Conservation (phyloP, 2,888 invertebrate species). For the Toxonevra muliebris region DNA sequence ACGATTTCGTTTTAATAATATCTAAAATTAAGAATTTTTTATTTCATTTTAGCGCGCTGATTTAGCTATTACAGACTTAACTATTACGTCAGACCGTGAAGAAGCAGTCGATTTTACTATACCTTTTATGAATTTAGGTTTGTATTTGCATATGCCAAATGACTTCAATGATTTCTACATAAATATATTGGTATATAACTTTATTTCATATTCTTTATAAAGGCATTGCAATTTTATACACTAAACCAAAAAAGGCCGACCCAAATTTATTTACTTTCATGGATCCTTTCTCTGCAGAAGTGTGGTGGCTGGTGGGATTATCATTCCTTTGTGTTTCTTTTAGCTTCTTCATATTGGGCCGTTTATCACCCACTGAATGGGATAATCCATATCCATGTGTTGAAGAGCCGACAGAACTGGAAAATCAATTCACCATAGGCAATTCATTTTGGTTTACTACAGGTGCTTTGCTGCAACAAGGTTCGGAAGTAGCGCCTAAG, state of each 20-base stretch:
- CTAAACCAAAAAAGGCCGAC: constrained; percentile 82
- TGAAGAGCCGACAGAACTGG: constrained; percentile 81
- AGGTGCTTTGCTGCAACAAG: constrained; percentile 87
- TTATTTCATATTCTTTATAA: not conserved
- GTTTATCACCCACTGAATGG: constrained; percentile 88
- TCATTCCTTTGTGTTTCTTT: constrained; percentile 83
- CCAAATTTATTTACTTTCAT: constrained; percentile 92
- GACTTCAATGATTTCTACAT: constrained; percentile 1
- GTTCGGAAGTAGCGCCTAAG: constrained; percentile 88
- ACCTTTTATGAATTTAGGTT: constrained; percentile 92
- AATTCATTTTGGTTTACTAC: constrained; percentile 91
- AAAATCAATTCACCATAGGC: constrained; percentile 83
- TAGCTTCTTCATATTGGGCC: constrained; percentile 80
- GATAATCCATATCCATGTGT: constrained; percentile 87
- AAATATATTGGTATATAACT: not conserved
- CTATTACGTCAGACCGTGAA: constrained; percentile 87
- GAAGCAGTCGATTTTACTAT: constrained; percentile 92
- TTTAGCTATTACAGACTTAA: constrained; percentile 90
- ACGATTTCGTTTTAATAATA: too few species aligned
- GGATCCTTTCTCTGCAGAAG: constrained; percentile 85
- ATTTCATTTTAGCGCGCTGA: constrained; percentile 76
- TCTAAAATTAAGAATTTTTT: not conserved
- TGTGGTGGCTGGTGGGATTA: constrained; percentile 85
- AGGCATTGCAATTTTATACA: constrained; percentile 89
- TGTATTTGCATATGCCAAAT: constrained; percentile 4